Base-by-base conservation (phyloP, 2,113 vertebrate species). In the Nerophis lumbriciformis region DNA sequence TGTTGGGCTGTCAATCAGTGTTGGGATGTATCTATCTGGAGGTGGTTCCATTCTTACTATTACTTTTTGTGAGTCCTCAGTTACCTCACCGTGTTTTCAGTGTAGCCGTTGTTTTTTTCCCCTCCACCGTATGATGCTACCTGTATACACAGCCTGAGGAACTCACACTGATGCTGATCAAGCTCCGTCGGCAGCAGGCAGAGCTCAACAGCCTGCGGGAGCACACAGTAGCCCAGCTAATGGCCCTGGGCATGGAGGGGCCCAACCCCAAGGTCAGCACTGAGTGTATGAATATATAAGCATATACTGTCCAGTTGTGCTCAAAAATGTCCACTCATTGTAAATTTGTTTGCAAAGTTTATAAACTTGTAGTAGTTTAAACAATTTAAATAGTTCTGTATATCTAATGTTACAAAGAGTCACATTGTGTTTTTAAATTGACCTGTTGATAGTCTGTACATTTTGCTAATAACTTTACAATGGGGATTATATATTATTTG, bases 91-190 rank as follows among this genome's bases (percentile, higher is more conserved):
- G 15, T 14, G 58, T 35, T 9, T 7, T 66, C 44, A 52, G 45
- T 64, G 59, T 50, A 53, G 70, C 51, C 45, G 61, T 44, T 69
- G 36, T 61, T 71, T 57, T 56, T 73, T 59, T 80, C 37, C 69
- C 59, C 45, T 72, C 35, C 42, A 45, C 42, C 77, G 53, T 82
- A 55, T 73, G 63, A 71, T 69, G 70, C 66, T 84, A 28, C 28
- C 28, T 28, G 28, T 28, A 76, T 85, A 88, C 80, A 82, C 93
- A 99, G 97, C 94, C 97, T 15, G 97, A 99, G 92, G 97, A 99
- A 91, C 92, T 99, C 77, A 99, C 97, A 9, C 92, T 99, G 88
- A 90, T 98, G 88, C 92, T 99, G 8, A 99, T 99, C 92, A 94
- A 99, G 87, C 95, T 99, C 87, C 91, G 97, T 61, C 92, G 97